Evolutionary conservation across 2,888 invertebrate genomes (phyloP), one percentile per base, ranked within the genome.

Genomic region (Lepeophtheirus nordmannii): DNA sequence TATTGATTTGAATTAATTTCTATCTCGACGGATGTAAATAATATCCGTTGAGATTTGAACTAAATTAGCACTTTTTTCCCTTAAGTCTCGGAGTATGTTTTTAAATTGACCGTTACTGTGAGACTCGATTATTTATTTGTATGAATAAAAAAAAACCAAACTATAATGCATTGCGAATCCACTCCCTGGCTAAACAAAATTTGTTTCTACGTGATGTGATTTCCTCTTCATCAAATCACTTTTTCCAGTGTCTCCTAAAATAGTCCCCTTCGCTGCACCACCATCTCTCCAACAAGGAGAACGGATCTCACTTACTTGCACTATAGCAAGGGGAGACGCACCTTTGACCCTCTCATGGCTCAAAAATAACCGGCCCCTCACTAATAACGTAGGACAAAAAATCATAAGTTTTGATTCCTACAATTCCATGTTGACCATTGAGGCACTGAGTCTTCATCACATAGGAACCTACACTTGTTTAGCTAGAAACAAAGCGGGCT

Each of bases 311-410:
- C 73, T 78, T 65, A 74, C 77, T 3, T 78, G 78, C 71, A 76
- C 76, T 17, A 76, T 78, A 67, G 76, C 75, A 70, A 75, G 75
- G 67, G 79, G 79, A 9, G 78, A 79, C 71, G 73, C 76, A 39
- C 79, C 79, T 14, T 74, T 79, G 61, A 72, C 70, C 67, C 74
- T 79, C 65, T 71, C 71, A 30, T 79, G 79, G 79, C 72, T 75
- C 65, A 81, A 81, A 74, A 80, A 82, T 71, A 80, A 78, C 53
- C 73, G 75, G 40, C 75, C 77, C 1, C 75, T 82, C 67, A 75
- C 76, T 56, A 73, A 75, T 65, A 30, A 30, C 30, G 75, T 76
- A 67, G 74, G 74, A 68, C 71, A 72, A n/a, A 67, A 41, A 40
- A 71, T 73, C 22, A 74, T 75, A 46, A 71, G 71, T 17, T 70